Percentiles rank a stretch among this genome's conserved stretches.
phyloP scores from a whole-genome alignment of 1,140 invertebrate species.

The Apis cerana region DNA sequence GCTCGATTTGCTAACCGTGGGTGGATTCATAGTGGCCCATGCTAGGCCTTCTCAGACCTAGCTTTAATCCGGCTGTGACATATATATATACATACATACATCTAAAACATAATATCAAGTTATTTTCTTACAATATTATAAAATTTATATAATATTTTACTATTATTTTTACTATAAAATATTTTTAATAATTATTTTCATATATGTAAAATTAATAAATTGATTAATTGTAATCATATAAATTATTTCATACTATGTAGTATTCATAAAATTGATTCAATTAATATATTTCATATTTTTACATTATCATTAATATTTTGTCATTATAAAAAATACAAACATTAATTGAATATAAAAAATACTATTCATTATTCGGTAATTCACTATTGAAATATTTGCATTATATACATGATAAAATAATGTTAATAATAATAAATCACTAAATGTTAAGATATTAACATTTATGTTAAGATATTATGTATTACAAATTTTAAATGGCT shows the following conservation, averaged over 20 bases:
- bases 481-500: neutral
- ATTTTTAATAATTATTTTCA: neutral
- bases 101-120: conserved; percentile 55
- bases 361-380: neutral
- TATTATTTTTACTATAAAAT: neutral
- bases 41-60: conserved; percentile 82
- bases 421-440: neutral
- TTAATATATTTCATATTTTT: conserved; percentile 25
- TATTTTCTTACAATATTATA: neutral
- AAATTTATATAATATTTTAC: neutral
- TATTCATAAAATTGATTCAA: conserved; percentile 56
- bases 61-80: conserved; percentile 81
- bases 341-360: neutral
- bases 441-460: conserved; percentile 3
- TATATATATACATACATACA: conserved; percentile 74
- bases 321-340: neutral
- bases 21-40: conserved; percentile 89
- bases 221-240: neutral
- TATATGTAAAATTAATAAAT: neutral
- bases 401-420: neutral
- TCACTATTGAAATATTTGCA: neutral
- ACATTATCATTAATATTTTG: conserved; percentile 21
- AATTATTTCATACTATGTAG: neutral
- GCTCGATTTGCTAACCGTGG: conserved; percentile 84
- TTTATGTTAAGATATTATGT: too few relatives aligned